Conservation (phyloP, 92 coral and sea anemone species). For the Plumapathes pennacea region DNA sequence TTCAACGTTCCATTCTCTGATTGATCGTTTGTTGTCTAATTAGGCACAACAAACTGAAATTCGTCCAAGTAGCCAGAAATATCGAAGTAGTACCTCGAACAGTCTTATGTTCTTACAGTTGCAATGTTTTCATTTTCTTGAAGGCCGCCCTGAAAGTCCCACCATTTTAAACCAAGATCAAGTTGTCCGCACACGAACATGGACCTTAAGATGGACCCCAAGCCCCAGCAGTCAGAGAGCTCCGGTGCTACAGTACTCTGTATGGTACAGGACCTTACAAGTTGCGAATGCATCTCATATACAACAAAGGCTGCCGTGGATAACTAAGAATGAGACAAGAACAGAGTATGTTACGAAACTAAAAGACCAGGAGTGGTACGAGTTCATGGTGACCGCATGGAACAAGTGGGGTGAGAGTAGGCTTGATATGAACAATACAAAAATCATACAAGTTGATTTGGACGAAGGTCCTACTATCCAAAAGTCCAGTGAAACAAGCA, state of each 20-base stretch:
- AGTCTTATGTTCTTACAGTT: no score
- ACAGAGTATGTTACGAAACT: conserved; percentile 1
- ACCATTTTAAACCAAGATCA: conserved; percentile 3
- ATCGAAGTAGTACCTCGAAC: no score
- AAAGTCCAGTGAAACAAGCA: no score
- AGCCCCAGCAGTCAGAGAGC: conserved; percentile 6
- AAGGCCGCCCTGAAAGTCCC: conserved; percentile 27
- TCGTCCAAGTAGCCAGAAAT: no score
- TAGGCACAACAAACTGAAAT: no score
- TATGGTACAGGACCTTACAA: background rate
- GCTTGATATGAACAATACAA: no score
- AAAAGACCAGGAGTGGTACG: conserved; percentile 1
- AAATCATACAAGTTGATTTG: no score
- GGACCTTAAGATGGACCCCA: conserved; percentile 21
- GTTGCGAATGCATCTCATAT: background rate
- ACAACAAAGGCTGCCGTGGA: conserved; percentile 2
- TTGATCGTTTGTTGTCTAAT: no score
- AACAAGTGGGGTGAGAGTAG: conserved; percentile 26
- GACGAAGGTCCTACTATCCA: no score
- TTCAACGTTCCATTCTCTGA: no score
- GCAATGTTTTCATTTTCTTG: background rate
- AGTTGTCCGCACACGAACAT: background rate
- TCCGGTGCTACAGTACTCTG: conserved; percentile 3
- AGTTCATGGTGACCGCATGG: conserved; percentile 30
- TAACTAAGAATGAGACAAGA: conserved; percentile 9